Evolutionary conservation across 2,888 invertebrate genomes (phyloP).

Genomic region (Cheilosia scutellata): DNA sequence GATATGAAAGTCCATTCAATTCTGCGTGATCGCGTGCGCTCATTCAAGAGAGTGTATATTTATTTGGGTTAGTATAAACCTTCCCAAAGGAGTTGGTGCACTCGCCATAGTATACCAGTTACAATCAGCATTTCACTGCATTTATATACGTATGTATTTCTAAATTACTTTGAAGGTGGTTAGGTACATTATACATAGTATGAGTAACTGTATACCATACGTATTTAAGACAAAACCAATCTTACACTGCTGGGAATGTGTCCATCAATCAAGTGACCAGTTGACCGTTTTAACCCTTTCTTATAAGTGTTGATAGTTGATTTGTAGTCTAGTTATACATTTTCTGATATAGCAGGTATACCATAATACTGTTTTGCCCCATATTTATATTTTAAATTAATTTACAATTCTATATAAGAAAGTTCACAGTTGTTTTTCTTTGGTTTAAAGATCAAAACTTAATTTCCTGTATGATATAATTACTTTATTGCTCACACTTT

Average conservation of each 20-base stretch:
- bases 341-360: not conserved
- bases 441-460: no score
- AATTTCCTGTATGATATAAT: no score
- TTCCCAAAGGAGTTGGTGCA: conserved; percentile 45
- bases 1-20: conserved; percentile 34
- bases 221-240: conserved; percentile 2
- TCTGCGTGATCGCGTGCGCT: conserved; percentile 55
- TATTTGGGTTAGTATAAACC: conserved; percentile 8
- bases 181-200: conserved; percentile 2
- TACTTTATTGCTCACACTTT: no score
- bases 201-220: no score
- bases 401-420: not conserved
- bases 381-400: no score
- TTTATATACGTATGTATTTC: conserved; percentile 12
- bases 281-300: conserved; percentile 21
- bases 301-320: conserved; percentile 35
- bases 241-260: conserved; percentile 9
- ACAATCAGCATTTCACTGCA: conserved; percentile 2
- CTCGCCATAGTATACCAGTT: conserved; percentile 34
- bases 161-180: conserved; percentile 40
- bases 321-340: not conserved
- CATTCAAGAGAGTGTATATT: conserved; percentile 15
- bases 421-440: no score
- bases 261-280: conserved; percentile 45
- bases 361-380: not conserved